phyloP scores from a whole-genome alignment of 2,113 vertebrate genomes.

The Cichladusa arquata region DNA sequence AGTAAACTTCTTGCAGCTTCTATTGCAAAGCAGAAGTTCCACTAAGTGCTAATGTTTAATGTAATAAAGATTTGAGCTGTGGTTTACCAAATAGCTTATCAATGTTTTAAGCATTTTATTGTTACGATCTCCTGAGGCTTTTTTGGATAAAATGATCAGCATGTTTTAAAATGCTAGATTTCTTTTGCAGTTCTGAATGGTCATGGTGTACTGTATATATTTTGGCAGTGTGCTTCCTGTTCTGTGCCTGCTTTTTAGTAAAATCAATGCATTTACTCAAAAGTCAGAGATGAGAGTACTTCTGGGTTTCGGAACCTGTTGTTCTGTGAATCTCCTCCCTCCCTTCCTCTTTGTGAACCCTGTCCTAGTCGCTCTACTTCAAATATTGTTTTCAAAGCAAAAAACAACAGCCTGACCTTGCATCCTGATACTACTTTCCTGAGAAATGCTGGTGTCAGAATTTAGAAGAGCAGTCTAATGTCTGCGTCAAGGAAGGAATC shows the following conservation, averaged over 20 bases:
- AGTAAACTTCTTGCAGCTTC: constrained; percentile 2
- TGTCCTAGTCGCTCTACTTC: neutral
- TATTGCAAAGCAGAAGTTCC: neutral
- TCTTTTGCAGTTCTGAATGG: neutral
- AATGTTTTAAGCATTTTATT: constrained; percentile 14
- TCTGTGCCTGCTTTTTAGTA: neutral
- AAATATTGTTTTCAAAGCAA: neutral
- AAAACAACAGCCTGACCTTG: neutral
- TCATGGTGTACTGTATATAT: neutral
- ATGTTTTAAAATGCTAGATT: neutral
- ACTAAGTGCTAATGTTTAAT: neutral
- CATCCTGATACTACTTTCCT: neutral
- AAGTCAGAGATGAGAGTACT: neutral
- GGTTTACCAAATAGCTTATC: neutral
- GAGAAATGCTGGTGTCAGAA: neutral
- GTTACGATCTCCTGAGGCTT: neutral
- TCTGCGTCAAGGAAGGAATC: neutral
- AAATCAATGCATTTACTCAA: rapidly evolving
- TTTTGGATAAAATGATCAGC: neutral
- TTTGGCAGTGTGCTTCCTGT: neutral
- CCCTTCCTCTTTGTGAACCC: neutral
- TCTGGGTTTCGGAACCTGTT: neutral
- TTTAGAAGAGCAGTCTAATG: neutral
- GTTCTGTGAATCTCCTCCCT: neutral
- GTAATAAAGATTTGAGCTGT: neutral